Percentiles rank a stretch among this genome's conserved stretches.
phyloP scores from a whole-genome alignment of 2,888 invertebrate species.

The Cantharis nigra region DNA sequence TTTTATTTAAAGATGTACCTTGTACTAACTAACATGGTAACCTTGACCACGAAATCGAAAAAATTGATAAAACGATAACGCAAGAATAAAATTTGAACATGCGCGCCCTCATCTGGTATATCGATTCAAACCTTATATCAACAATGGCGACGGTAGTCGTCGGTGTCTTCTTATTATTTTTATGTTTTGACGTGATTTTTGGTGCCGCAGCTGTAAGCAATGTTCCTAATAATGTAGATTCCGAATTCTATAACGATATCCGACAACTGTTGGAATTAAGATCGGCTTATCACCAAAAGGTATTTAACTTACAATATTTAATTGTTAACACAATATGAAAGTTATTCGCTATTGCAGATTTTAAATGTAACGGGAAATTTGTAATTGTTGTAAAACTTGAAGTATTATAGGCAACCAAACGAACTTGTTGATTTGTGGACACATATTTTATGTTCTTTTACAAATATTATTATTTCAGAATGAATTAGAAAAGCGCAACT shows the following conservation, averaged over 20 bases:
- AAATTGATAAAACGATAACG: constrained; percentile 11
- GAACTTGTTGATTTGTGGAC: background rate
- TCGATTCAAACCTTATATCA: constrained; percentile 35
- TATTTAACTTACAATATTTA: constrained; percentile 22
- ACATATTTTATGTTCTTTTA: background rate
- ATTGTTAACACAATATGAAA: background rate
- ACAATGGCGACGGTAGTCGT: constrained; percentile 48
- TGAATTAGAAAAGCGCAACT: constrained; percentile 14
- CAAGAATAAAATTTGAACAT: constrained; percentile 21
- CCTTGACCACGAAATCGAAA: constrained; percentile 13
- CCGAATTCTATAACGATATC: constrained; percentile 60
- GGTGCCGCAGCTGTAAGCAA: constrained; percentile 22
- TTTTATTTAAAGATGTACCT: background rate
- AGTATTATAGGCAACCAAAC: constrained; percentile 16
- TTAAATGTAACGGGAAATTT: background rate
- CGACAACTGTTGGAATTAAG: constrained; percentile 58
- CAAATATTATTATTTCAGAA: constrained; percentile 4
- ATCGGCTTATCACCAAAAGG: constrained; percentile 49
- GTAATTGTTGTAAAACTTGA: background rate
- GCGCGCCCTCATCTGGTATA: constrained; percentile 24
- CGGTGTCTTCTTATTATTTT: constrained; percentile 42
- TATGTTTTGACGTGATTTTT: constrained; percentile 37
- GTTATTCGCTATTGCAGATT: background rate
- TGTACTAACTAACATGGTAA: background rate
- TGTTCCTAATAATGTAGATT: constrained; percentile 19